Conservation (phyloP, 2,113 vertebrate genomes). For the Capreolus pygargus region DNA sequence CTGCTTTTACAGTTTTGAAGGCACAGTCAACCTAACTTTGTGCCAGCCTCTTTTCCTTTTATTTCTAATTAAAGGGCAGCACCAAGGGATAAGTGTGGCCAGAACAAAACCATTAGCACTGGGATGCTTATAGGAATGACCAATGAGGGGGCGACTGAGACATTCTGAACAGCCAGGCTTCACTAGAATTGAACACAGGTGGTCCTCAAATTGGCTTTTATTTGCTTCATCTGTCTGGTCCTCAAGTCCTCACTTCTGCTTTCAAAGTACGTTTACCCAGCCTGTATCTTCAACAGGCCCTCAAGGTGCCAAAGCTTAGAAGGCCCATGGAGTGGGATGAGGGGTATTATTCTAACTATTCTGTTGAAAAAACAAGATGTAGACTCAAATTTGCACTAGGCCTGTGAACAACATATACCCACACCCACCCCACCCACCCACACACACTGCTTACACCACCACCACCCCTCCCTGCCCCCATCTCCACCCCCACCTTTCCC, state of each 20-base stretch:
- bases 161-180: neutral
- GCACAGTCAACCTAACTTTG: neutral
- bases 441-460: neutral
- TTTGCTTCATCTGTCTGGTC: neutral
- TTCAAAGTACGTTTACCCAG: neutral
- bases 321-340: neutral
- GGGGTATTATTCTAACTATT: neutral
- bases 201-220: fast-evolving
- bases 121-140: neutral
- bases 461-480: no score
- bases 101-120: neutral
- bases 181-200: neutral
- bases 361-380: neutral
- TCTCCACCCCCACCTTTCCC: no score
- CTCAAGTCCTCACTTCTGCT: neutral
- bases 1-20: neutral
- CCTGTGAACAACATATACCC: neutral
- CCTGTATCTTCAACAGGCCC: neutral
- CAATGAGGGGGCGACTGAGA: neutral
- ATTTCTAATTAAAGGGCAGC: neutral
- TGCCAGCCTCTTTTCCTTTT: conserved; percentile 26
- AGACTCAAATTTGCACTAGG: no score
- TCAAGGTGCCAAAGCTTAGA: neutral
- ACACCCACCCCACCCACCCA: neutral
- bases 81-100: neutral